phyloP scores from a whole-genome alignment of 2,888 invertebrate genomes.

The Bhutanitis thaidina region DNA sequence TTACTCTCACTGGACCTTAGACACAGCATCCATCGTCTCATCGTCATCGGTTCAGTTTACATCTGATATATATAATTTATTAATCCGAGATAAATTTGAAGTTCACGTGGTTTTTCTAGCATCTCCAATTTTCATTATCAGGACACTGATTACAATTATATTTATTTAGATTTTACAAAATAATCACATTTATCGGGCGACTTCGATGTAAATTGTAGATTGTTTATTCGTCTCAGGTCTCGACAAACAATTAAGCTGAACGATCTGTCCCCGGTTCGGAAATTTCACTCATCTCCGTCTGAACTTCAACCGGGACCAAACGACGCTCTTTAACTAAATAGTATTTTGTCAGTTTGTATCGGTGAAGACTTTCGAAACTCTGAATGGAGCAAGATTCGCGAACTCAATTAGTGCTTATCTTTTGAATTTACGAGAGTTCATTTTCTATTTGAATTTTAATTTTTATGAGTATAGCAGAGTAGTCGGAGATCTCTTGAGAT shows the following conservation, averaged over 20 bases:
- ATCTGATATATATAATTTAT: too few species aligned
- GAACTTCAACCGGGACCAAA: neutral
- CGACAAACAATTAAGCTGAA: constrained; percentile 15
- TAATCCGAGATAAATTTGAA: too few species aligned
- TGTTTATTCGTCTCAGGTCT: constrained; percentile 11
- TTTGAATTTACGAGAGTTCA: constrained; percentile 11
- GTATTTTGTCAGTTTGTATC: constrained; percentile 8
- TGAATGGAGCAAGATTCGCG: neutral
- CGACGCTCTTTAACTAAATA: neutral
- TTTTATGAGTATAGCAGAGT: too few species aligned
- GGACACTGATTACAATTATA: too few species aligned
- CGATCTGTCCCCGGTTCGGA: constrained; percentile 17
- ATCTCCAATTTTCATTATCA: too few species aligned
- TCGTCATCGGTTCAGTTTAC: too few species aligned
- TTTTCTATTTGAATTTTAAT: too few species aligned
- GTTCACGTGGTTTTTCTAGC: too few species aligned
- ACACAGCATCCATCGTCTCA: too few species aligned
- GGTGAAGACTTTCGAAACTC: constrained; percentile 5
- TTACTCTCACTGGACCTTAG: too few species aligned
- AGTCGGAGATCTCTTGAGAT: too few species aligned
- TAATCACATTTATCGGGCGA: neutral
- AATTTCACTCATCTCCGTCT: constrained; percentile 10
- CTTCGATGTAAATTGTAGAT: constrained; percentile 6
- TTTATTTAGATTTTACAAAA: neutral
- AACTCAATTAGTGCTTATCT: constrained; percentile 15